Base-by-base conservation (phyloP, 2,797 vertebrate species). In the Rhinoraja longicauda region DNA sequence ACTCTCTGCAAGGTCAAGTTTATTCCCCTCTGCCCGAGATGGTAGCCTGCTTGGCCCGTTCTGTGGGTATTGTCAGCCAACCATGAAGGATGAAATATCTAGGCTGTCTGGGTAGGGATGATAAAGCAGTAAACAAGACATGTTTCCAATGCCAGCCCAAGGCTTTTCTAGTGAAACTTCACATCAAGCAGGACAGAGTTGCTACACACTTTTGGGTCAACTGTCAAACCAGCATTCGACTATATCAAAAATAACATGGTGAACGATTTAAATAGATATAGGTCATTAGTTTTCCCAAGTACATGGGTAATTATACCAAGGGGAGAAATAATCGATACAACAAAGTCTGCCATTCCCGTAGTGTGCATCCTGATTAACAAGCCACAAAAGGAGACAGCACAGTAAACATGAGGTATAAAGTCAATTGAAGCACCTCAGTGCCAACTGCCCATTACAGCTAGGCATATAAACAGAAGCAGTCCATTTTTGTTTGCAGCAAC, bases 401-500 rank as follows among this genome's bases (percentile, higher is more conserved):
- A 90, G 64, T 90, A 91, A 91, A 91, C 15, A 53, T 91, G 39
- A 91, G 17, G 13, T 64, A 73, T 26, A 73, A 21, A 70, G 2
- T 21, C 32, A 73, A 29, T 24, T 21, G 24, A 73, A 73, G 70
- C 70, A 73, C 24, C 70, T 73, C 70, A 73, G 70, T 73, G 70
- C 24, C 70, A 73, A 73, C 21, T 73, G 70, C 4, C 70, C 19
- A 21, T 91, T 72, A 91, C 45, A 45, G 36, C 45, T 90, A 3
- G 24, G 10, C 4, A 75, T 29, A 73, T 73, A 73, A 91, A 91
- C 70, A 73, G 39, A 91, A 73, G 24, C 70, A 91, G 39, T 17
- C 90, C 72, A 39, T 9, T 73, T 75, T 73, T 2, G 53, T 62
- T 73, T 73, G 90, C 72, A 75, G 90, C 90, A 73, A 91, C 90